Evolutionary conservation across 2,113 vertebrate genomes (phyloP).

Genomic region (Lagopus muta): DNA sequence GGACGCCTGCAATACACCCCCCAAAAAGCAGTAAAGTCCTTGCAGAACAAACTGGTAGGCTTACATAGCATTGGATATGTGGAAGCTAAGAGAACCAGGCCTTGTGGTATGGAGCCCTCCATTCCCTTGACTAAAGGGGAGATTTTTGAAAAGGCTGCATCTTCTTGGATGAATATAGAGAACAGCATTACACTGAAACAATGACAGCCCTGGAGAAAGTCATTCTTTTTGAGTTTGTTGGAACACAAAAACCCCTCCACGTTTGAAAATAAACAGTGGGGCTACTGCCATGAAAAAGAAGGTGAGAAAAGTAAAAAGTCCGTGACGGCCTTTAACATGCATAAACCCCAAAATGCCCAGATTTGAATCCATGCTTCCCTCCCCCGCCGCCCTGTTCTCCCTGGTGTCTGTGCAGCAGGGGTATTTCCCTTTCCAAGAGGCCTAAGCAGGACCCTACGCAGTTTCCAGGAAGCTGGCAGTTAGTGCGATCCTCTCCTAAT

Average conservation of each 20-base stretch:
- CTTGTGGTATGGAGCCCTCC: background rate
- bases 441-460: background rate
- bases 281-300: background rate
- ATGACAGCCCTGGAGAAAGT: background rate
- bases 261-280: background rate
- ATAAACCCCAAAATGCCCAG: background rate
- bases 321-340: background rate
- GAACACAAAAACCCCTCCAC: background rate
- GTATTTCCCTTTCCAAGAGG: background rate
- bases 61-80: background rate
- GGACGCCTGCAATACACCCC: background rate
- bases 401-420: background rate
- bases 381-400: background rate
- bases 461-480: background rate
- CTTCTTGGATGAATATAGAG: background rate
- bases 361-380: background rate
- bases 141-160: background rate
- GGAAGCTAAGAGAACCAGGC: background rate
- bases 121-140: background rate
- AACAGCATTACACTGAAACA: background rate
- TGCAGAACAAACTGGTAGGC: background rate
- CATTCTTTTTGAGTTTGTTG: background rate
- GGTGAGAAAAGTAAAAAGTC: background rate
- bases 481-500: conserved; percentile 7
- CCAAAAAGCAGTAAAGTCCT: background rate